These are phyloP conservation scores for Rhingia rostrata DNA, from an alignment of 2,888 invertebrate species.

Conservation along the genomic window DNA sequence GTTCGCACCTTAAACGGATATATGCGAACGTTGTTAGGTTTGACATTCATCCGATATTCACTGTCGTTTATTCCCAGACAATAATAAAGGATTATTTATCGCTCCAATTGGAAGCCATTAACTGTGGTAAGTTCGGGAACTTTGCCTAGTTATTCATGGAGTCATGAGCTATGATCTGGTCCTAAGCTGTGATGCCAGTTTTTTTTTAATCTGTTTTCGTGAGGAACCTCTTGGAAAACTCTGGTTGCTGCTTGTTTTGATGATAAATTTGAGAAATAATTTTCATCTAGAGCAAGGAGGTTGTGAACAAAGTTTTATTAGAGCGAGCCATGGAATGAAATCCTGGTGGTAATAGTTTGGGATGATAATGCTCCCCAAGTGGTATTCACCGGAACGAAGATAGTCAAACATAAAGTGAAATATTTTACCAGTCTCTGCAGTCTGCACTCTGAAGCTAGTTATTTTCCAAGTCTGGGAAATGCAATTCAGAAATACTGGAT, in stretches of 20 bases:
- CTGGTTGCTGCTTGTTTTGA: conserved; percentile 33
- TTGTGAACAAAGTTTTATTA: conserved; percentile 18
- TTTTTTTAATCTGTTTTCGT: background rate
- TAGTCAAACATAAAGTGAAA: background rate
- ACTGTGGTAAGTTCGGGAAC: conserved; percentile 54
- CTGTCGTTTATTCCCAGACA: background rate
- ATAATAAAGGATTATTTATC: conserved; percentile 62
- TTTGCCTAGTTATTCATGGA: conserved; percentile 66
- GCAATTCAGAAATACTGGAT: too few relatives aligned
- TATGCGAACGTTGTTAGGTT: background rate
- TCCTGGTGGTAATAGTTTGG: conserved; percentile 41
- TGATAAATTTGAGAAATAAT: conserved; percentile 69
- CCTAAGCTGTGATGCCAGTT: background rate
- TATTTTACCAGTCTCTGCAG: background rate
- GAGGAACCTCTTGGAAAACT: conserved; percentile 3
- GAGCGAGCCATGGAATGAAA: conserved; percentile 7
- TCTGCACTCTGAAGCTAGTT: too few relatives aligned
- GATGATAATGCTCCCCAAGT: conserved; percentile 53
- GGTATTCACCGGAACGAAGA: conserved; percentile 22
- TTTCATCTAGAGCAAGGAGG: conserved; percentile 28
- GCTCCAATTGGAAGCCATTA: conserved; percentile 63
- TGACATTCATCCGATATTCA: conserved; percentile 10
- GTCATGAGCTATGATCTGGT: conserved; percentile 32
- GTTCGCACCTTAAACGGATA: background rate
- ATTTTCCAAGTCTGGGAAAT: too few relatives aligned